Evolutionary conservation across 2,888 invertebrate species (phyloP).

Genomic region (Harpalus rubripes): DNA sequence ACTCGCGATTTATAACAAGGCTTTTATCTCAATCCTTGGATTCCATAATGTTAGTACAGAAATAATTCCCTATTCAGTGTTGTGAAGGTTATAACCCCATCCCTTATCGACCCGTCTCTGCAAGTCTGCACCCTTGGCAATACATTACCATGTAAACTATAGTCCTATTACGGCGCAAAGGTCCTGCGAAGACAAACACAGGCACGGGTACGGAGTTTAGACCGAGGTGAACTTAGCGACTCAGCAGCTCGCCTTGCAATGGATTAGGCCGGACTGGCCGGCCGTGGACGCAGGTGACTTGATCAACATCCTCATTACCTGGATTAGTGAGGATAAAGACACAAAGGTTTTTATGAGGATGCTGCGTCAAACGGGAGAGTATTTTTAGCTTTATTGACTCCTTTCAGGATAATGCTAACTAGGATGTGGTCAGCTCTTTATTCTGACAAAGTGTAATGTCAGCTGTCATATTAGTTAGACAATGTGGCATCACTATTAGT

Average conservation of each 20-base stretch:
- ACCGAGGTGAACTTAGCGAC: constrained; percentile 26
- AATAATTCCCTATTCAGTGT: neutral
- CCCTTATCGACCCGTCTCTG: neutral
- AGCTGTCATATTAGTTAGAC: neutral
- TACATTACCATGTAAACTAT: constrained; percentile 66
- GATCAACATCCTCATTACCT: constrained; percentile 16
- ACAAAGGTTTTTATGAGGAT: neutral
- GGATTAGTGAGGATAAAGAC: neutral
- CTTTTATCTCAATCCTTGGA: neutral
- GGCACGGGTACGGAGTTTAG: neutral
- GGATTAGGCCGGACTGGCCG: constrained; percentile 1
- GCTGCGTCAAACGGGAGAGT: neutral
- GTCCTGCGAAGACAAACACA: constrained; percentile 49
- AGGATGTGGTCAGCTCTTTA: too few species aligned
- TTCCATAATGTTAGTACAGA: neutral
- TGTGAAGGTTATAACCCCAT: neutral
- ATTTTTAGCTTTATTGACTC: neutral
- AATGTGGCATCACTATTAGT: neutral
- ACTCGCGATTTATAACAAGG: neutral
- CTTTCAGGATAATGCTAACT: neutral
- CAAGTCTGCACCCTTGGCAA: constrained; percentile 58
- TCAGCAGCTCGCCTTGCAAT: constrained; percentile 17
- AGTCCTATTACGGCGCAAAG: constrained; percentile 63
- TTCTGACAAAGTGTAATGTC: neutral
- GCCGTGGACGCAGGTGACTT: constrained; percentile 23